phyloP scores from a whole-genome alignment of 2,797 vertebrate species.

The Chelidonichthys spinosus region DNA sequence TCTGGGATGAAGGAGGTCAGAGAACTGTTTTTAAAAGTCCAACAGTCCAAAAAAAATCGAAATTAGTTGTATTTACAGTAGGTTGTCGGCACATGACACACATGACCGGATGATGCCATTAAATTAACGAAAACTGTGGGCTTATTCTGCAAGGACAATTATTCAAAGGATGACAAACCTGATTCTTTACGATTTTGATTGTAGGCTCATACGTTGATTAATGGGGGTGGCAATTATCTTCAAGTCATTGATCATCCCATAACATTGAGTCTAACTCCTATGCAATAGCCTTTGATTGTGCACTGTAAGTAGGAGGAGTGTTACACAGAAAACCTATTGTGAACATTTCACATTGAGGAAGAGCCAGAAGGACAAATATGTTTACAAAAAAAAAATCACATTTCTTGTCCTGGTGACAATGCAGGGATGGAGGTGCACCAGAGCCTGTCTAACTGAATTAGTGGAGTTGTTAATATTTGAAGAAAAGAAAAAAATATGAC shows the following conservation, averaged over 20 bases:
- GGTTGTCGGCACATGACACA: not conserved
- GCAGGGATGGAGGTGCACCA: not conserved
- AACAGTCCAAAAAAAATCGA: slow-evolving; percentile 8
- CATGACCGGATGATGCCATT: not conserved
- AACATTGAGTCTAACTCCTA: slow-evolving; percentile 45
- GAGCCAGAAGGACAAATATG: slow-evolving; percentile 43
- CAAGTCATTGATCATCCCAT: slow-evolving; percentile 53
- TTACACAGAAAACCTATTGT: slow-evolving; percentile 61
- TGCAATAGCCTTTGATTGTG: slow-evolving; percentile 63
- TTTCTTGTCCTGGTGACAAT: slow-evolving; percentile 49
- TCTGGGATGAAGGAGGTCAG: slow-evolving; percentile 35
- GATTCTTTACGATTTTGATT: slow-evolving; percentile 5
- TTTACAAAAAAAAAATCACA: slow-evolving; percentile 43
- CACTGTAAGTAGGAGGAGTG: slow-evolving; percentile 58
- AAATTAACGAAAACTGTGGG: slow-evolving; percentile 2
- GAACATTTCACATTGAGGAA: slow-evolving; percentile 31
- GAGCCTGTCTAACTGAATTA: not conserved
- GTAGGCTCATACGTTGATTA: slow-evolving; percentile 23
- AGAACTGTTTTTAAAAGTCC: slow-evolving; percentile 42
- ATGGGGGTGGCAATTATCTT: slow-evolving; percentile 41
- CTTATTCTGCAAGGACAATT: not conserved
- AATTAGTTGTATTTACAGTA: slow-evolving; percentile 21
- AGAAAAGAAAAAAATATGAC: not conserved
- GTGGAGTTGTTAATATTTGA: not conserved
- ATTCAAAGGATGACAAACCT: not conserved